These are phyloP conservation scores for Esox niger DNA, from an alignment of 2,113 vertebrate genomes.

Conservation along the genomic window DNA sequence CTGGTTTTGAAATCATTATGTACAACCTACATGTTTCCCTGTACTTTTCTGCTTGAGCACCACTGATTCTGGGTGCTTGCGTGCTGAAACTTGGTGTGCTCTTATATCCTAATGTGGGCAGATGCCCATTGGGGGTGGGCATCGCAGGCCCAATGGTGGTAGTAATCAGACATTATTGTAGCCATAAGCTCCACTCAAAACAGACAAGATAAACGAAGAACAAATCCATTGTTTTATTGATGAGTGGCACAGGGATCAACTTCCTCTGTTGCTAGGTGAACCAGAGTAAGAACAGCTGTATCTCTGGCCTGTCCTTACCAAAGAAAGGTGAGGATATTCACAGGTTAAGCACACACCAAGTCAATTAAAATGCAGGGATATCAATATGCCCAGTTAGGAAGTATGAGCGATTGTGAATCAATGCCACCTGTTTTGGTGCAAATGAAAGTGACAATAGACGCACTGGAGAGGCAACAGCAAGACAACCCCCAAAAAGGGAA, in stretches of 20 bases:
- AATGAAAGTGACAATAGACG: too few species aligned
- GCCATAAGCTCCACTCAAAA: background rate
- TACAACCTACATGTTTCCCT: too few species aligned
- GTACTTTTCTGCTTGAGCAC: background rate
- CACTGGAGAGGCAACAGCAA: too few species aligned
- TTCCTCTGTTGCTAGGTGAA: background rate
- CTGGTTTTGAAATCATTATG: too few species aligned
- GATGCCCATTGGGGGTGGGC: background rate
- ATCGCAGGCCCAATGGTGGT: background rate
- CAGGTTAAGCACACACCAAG: background rate
- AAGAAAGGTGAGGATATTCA: background rate
- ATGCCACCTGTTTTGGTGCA: too few species aligned
- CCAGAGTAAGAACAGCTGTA: background rate
- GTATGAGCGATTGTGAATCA: too few species aligned
- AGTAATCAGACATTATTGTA: conserved; percentile 28
- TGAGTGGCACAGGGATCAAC: background rate
- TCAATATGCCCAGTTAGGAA: too few species aligned
- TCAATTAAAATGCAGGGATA: too few species aligned
- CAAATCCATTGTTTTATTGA: background rate
- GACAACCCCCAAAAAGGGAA: too few species aligned
- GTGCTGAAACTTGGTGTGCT: background rate
- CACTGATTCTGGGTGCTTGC: background rate
- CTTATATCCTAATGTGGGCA: background rate
- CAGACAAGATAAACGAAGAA: background rate
- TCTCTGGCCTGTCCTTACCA: background rate